These are phyloP conservation scores for Chroicocephalus ridibundus DNA, from an alignment of 2,113 vertebrate genomes.

Conservation along the genomic window DNA sequence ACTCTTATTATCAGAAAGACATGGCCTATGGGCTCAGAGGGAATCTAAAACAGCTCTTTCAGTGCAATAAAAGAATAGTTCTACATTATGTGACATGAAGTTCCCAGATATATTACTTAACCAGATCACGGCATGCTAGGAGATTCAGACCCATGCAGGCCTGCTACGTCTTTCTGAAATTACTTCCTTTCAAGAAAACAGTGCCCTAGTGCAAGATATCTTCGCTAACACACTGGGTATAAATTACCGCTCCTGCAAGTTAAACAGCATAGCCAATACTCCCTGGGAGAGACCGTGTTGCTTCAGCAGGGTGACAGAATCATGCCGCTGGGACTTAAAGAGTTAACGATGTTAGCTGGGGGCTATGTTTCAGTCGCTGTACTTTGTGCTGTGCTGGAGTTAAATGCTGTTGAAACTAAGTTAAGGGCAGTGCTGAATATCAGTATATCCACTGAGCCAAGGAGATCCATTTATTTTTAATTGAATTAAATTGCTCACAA, in stretches of 20 bases:
- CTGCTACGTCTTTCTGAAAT: conserved; percentile 60
- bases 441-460: conserved; percentile 78
- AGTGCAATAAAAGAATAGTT: conserved; percentile 43
- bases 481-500: conserved; percentile 88
- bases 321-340: conserved; percentile 22
- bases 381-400: conserved; percentile 60
- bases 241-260: conserved; percentile 37
- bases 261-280: conserved; percentile 24
- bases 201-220: conserved; percentile 59
- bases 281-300: conserved; percentile 15
- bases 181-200: conserved; percentile 59
- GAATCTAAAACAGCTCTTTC: conserved; percentile 68
- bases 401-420: conserved; percentile 65
- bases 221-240: conserved; percentile 39
- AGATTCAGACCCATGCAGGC: conserved; percentile 36
- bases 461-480: conserved; percentile 85
- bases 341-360: conserved; percentile 56
- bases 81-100: conserved; percentile 41
- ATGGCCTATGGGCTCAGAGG: conserved; percentile 68
- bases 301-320: conserved; percentile 50
- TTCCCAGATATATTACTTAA: conserved; percentile 64
- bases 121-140: conserved; percentile 27
- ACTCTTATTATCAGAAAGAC: conserved; percentile 75
- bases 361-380: conserved; percentile 26
- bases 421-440: conserved; percentile 71